Conservation (phyloP, 1,140 invertebrate species). For the Polyergus mexicanus region DNA sequence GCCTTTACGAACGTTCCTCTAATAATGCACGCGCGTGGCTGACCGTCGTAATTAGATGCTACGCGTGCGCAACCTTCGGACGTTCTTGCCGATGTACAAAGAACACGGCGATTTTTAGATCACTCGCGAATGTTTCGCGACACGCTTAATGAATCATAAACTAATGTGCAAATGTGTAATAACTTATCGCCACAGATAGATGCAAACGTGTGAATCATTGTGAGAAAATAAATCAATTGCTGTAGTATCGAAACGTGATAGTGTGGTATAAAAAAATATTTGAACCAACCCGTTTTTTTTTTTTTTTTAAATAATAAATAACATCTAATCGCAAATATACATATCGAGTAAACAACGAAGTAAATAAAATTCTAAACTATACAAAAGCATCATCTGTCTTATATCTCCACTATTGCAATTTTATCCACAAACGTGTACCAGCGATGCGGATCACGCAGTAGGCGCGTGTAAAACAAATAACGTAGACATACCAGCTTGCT, state of each 20-base stretch:
- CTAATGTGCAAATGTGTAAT: conserved; percentile 19
- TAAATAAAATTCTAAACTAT: not conserved
- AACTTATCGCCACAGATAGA: conserved; percentile 12
- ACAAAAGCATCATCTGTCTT: not conserved
- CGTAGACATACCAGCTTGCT: not conserved
- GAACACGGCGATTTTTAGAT: conserved; percentile 37
- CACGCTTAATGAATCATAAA: conserved; percentile 26
- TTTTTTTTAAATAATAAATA: conserved; percentile 1
- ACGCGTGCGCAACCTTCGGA: conserved; percentile 35
- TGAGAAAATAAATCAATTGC: not conserved
- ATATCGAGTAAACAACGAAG: conserved; percentile 7
- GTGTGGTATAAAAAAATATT: not conserved
- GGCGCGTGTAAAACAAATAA: conserved; percentile 32
- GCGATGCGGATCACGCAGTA: not conserved
- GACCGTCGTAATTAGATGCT: conserved; percentile 11
- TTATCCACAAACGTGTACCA: conserved; percentile 2
- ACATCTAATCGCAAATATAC: not conserved
- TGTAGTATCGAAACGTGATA: not conserved
- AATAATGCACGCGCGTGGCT: not conserved
- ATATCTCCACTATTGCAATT: not conserved
- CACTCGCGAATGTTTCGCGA: conserved; percentile 40
- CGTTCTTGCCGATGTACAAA: not conserved
- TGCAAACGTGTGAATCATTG: not conserved
- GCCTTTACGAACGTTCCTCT: conserved; percentile 6
- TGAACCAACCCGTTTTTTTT: not conserved